Percentiles rank a stretch among this genome's conserved stretches.
Evolutionary conservation across 2,797 vertebrate genomes (phyloP).

Genomic region (Pangasius macronema): DNA sequence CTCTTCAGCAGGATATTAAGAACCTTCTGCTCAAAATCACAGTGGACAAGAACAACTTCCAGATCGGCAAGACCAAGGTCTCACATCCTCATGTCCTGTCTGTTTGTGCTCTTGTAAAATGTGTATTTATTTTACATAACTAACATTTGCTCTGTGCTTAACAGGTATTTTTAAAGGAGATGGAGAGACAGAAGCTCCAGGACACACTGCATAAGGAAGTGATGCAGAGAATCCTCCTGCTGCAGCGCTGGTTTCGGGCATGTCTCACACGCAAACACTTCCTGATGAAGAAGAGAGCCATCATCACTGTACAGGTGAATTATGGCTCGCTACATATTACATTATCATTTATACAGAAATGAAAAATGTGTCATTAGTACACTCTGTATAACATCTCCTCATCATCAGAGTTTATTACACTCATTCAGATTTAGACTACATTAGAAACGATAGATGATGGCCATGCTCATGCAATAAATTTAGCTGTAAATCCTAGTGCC

Average conservation of each 20-base stretch:
- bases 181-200: constrained; percentile 81
- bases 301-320: constrained; percentile 82
- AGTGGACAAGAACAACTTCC: constrained; percentile 80
- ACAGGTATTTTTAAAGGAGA: constrained; percentile 93
- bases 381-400: background rate
- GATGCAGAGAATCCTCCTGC: constrained; percentile 81
- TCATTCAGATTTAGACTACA: background rate
- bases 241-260: constrained; percentile 90
- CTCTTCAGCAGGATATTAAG: constrained; percentile 77
- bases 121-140: background rate
- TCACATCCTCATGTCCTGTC: background rate
- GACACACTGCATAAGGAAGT: constrained; percentile 84
- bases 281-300: constrained; percentile 76
- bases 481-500: background rate
- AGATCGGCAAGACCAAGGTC: constrained; percentile 93
- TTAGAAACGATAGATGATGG: background rate
- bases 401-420: background rate
- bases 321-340: background rate
- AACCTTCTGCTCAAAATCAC: constrained; percentile 78
- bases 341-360: background rate
- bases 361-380: background rate
- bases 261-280: constrained; percentile 83
- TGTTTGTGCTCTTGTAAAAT: background rate
- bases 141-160: background rate
- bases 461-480: background rate